Percentiles rank a stretch among this genome's conserved stretches.
Conservation (phyloP, 2,113 vertebrate species). For the Trichechus manatus region DNA sequence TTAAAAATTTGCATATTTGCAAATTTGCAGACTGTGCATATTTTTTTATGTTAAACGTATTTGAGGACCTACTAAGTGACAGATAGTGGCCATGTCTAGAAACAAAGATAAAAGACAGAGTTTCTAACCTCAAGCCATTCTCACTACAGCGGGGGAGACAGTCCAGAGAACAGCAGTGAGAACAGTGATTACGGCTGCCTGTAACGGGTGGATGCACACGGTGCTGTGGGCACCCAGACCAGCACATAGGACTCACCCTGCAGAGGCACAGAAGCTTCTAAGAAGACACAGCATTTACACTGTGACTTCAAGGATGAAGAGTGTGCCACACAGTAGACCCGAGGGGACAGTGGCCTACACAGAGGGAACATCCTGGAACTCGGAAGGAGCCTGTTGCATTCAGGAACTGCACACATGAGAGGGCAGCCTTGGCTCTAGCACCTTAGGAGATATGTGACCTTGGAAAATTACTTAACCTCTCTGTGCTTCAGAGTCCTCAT, state of each 20-base stretch:
- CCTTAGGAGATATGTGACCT: not conserved
- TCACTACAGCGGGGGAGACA: not conserved
- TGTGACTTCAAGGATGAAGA: not conserved
- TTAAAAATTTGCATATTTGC: not conserved
- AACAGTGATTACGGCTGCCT: not conserved
- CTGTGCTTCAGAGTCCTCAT: not conserved
- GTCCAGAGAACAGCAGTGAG: not conserved
- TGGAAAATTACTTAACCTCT: constrained; percentile 1
- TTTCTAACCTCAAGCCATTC: not conserved
- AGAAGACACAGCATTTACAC: too few species aligned
- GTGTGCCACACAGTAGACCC: not conserved
- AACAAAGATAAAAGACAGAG: not conserved
- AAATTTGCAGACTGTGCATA: not conserved
- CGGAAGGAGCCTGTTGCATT: not conserved
- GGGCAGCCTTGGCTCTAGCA: not conserved
- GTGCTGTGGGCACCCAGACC: not conserved
- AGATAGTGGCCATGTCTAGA: not conserved
- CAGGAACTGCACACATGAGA: not conserved
- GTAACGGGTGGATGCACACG: fast-evolving
- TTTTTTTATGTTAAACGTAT: not conserved
- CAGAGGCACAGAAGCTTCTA: not conserved
- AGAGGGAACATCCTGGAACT: not conserved
- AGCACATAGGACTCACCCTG: fast-evolving
- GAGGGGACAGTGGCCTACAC: not conserved
- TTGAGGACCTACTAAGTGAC: not conserved